Conservation (phyloP, 2,888 invertebrate genomes). For the Polydesmus complanatus region DNA sequence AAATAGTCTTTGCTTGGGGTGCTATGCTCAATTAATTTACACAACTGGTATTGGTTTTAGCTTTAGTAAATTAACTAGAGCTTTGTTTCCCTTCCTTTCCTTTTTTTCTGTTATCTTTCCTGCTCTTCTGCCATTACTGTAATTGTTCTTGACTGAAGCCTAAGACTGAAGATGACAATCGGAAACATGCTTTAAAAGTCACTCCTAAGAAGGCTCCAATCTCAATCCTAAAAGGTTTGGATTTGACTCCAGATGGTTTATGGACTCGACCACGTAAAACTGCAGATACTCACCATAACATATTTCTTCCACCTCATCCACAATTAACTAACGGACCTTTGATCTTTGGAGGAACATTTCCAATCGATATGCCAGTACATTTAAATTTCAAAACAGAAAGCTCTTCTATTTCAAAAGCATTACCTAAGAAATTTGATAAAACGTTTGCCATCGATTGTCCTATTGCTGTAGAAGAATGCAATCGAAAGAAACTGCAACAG, state of each 20-base stretch:
- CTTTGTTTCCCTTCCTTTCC: background rate
- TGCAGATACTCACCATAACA: background rate
- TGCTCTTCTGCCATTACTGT: background rate
- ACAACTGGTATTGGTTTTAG: background rate
- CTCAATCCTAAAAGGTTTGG: slow-evolving; percentile 6
- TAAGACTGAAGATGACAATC: background rate
- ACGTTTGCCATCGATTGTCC: slow-evolving; percentile 38
- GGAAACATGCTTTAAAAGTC: background rate
- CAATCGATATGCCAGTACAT: slow-evolving; percentile 55
- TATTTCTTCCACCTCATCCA: background rate
- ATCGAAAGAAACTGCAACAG: too few relatives aligned
- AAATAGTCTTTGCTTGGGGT: too few relatives aligned
- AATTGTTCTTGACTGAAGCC: background rate
- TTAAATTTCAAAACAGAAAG: background rate
- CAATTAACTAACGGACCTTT: slow-evolving; percentile 6
- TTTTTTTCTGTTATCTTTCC: slow-evolving; percentile 1
- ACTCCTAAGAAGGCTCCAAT: slow-evolving; percentile 3
- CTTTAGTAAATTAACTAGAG: background rate
- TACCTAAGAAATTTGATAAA: slow-evolving; percentile 10
- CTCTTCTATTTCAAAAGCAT: background rate
- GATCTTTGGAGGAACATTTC: slow-evolving; percentile 57
- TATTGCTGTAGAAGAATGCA: too few relatives aligned
- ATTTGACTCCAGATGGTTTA: background rate
- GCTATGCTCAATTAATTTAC: too few relatives aligned
- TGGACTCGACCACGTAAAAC: background rate